Percentiles rank a stretch among this genome's conserved stretches.
These are phyloP conservation scores for Crossaster papposus DNA, from an alignment of 53 echinoderm and acorn worm genomes.

Conservation along the genomic window DNA sequence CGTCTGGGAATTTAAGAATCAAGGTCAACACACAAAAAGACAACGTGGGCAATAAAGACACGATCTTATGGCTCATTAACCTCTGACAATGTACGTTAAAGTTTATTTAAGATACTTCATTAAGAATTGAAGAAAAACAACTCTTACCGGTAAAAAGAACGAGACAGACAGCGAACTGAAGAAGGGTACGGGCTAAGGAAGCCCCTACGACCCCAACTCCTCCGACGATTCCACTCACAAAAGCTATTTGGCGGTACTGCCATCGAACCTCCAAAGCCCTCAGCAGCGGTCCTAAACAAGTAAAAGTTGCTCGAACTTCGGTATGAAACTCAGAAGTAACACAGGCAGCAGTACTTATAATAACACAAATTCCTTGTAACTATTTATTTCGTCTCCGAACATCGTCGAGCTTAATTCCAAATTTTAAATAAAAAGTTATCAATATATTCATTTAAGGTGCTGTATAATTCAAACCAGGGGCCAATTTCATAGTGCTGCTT, in stretches of 20 bases:
- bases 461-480: too few species aligned
- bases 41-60: neutral
- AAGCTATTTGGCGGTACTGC: slow-evolving; percentile 3
- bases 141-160: slow-evolving; percentile 31
- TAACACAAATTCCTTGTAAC: neutral
- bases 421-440: too few species aligned
- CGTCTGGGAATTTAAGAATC: too few species aligned
- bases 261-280: neutral
- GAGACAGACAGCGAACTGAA: slow-evolving; percentile 37
- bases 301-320: neutral
- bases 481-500: too few species aligned
- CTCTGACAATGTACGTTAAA: neutral
- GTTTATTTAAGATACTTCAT: neutral
- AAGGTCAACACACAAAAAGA: neutral
- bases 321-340: neutral
- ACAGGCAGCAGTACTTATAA: neutral
- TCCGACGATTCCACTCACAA: slow-evolving; percentile 32
- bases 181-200: neutral
- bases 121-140: neutral
- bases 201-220: slow-evolving; percentile 43
- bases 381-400: too few species aligned
- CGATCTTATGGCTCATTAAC: neutral
- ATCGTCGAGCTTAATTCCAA: too few species aligned
- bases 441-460: too few species aligned
- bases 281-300: slow-evolving; percentile 27